Conservation (phyloP, 2,797 vertebrate species). For the Fistularia tabacaria region DNA sequence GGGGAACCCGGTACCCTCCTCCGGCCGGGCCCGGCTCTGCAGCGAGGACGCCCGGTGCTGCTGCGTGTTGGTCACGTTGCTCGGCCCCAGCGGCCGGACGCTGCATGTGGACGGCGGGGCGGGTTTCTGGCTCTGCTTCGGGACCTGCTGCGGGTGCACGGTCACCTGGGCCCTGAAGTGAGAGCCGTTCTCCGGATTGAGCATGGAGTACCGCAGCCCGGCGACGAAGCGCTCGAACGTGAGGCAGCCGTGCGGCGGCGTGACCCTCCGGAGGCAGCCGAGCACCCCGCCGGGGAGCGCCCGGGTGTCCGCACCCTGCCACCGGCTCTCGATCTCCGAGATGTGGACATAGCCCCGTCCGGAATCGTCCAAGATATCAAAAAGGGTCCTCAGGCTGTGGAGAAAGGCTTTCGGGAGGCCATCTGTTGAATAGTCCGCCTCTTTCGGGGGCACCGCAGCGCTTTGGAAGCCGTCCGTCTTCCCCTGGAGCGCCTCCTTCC, state of each 20-base stretch:
- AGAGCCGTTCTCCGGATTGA: slow-evolving; percentile 70
- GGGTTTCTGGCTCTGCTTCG: slow-evolving; percentile 43
- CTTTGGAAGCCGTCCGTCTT: slow-evolving; percentile 29
- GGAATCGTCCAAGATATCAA: slow-evolving; percentile 91
- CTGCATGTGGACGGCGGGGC: slow-evolving; percentile 44
- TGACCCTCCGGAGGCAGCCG: slow-evolving; percentile 80
- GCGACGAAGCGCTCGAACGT: slow-evolving; percentile 91
- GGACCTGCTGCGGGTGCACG: slow-evolving; percentile 42
- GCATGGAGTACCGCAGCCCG: slow-evolving; percentile 85
- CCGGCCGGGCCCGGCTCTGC: slow-evolving; percentile 53
- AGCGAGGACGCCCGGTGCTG: slow-evolving; percentile 53
- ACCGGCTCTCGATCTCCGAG: slow-evolving; percentile 93
- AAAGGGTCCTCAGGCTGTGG: slow-evolving; percentile 88
- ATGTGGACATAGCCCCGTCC: slow-evolving; percentile 87
- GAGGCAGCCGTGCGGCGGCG: slow-evolving; percentile 87
- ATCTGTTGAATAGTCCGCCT: slow-evolving; percentile 70
- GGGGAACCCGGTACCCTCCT: slow-evolving; percentile 46
- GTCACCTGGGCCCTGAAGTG: slow-evolving; percentile 48
- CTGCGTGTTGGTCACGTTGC: slow-evolving; percentile 70
- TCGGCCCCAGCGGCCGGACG: slow-evolving; percentile 72
- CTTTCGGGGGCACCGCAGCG: slow-evolving; percentile 53
- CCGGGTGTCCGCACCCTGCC: slow-evolving; percentile 83
- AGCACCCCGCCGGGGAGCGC: slow-evolving; percentile 86
- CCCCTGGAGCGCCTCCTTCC: slow-evolving; percentile 37
- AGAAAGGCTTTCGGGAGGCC: slow-evolving; percentile 88